Percentiles rank a stretch among this genome's conserved stretches.
These are phyloP conservation scores for Eupelmus urozonus DNA, from an alignment of 2,888 invertebrate species.

Conservation along the genomic window DNA sequence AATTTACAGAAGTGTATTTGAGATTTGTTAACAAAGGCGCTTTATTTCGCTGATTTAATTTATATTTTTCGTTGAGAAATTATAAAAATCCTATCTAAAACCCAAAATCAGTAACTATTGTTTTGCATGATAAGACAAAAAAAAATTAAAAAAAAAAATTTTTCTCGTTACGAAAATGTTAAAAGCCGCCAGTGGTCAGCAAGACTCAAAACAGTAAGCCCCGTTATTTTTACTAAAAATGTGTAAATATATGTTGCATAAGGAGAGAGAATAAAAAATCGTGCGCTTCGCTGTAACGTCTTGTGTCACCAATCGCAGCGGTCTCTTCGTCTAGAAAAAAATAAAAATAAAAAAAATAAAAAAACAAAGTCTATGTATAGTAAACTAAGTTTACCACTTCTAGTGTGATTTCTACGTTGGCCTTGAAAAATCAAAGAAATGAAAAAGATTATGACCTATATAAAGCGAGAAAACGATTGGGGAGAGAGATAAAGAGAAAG, in stretches of 20 bases:
- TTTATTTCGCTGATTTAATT: conserved; percentile 37
- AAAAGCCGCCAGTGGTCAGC: conserved; percentile 54
- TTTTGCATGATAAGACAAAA: conserved; percentile 8
- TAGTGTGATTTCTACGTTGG: conserved; percentile 76
- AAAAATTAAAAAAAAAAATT: conserved; percentile 19
- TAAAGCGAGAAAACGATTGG: conserved; percentile 63
- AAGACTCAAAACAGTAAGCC: conserved; percentile 55
- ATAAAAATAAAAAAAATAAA: conserved; percentile 47
- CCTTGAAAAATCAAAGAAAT: conserved; percentile 75
- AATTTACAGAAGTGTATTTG: conserved; percentile 57
- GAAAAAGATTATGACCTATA: conserved; percentile 48
- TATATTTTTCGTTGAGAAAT: conserved; percentile 44
- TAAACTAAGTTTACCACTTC: conserved; percentile 71
- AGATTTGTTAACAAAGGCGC: conserved; percentile 39
- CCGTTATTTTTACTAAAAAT: conserved; percentile 58
- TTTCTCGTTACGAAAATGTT: conserved; percentile 39
- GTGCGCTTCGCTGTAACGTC: conserved; percentile 58
- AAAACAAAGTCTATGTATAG: conserved; percentile 56
- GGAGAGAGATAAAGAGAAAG: conserved; percentile 60
- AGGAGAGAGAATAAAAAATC: conserved; percentile 40
- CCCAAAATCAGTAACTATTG: background rate
- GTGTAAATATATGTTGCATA: conserved; percentile 57
- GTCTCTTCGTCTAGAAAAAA: conserved; percentile 53
- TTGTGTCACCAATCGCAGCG: conserved; percentile 54
- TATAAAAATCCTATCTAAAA: conserved; percentile 15